phyloP scores from a whole-genome alignment of 1,140 invertebrate species.

The Cydia splendana region DNA sequence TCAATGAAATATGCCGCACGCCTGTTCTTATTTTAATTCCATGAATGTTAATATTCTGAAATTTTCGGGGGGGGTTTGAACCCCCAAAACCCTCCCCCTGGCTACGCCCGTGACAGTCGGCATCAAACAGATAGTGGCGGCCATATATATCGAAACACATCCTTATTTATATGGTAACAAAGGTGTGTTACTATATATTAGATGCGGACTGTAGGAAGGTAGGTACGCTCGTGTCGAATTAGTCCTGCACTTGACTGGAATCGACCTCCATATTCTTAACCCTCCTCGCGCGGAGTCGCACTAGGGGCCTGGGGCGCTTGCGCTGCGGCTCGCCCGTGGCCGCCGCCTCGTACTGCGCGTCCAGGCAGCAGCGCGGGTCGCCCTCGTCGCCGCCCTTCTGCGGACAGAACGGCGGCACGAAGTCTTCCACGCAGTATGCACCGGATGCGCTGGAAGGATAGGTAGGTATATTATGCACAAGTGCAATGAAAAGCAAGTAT shows the following conservation, averaged over 20 bases:
- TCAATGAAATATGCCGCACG: too few species aligned
- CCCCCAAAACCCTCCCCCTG: too few species aligned
- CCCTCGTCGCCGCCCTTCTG: constrained; percentile 78
- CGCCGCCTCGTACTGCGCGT: constrained; percentile 65
- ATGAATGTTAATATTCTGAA: too few species aligned
- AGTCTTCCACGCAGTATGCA: constrained; percentile 83
- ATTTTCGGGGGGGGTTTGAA: too few species aligned
- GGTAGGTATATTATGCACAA: background rate
- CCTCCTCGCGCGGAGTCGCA: constrained; percentile 42
- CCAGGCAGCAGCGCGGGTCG: constrained; percentile 84
- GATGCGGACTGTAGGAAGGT: background rate
- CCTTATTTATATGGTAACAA: too few species aligned
- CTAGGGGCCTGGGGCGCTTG: constrained; percentile 47
- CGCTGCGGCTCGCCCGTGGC: constrained; percentile 48
- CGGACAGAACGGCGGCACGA: constrained; percentile 85
- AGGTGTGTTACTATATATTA: too few species aligned
- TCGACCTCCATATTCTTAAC: constrained; percentile 36
- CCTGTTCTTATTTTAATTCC: too few species aligned
- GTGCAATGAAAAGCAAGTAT: too few species aligned
- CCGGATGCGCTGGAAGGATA: constrained; percentile 79
- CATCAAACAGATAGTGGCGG: too few species aligned
- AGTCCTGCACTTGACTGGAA: constrained; percentile 1
- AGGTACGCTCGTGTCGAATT: background rate
- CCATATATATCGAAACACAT: too few species aligned
- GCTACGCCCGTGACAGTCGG: too few species aligned